Conservation (phyloP, 2,113 vertebrate species). For the Scytalopus superciliaris region DNA sequence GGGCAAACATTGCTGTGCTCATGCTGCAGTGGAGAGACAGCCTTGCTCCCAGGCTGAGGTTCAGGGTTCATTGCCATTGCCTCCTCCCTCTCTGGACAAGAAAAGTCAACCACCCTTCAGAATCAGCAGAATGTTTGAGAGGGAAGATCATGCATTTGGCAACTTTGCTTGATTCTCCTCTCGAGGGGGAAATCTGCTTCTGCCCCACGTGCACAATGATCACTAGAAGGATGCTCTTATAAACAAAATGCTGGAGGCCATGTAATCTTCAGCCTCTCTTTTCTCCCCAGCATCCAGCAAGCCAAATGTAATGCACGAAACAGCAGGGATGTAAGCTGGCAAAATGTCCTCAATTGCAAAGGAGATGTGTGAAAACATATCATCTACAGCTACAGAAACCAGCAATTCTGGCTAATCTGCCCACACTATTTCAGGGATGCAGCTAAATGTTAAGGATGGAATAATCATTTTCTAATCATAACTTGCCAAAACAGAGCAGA, state of each 20-base stretch:
- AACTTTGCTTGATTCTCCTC: background rate
- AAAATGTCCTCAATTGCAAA: background rate
- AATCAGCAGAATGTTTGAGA: background rate
- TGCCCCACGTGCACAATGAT: background rate
- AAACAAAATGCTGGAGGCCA: slow-evolving; percentile 1
- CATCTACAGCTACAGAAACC: background rate
- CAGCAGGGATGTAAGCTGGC: background rate
- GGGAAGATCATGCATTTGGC: background rate
- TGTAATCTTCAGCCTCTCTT: background rate
- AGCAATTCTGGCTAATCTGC: background rate
- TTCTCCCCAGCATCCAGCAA: background rate
- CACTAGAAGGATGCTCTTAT: background rate
- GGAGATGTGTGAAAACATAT: background rate
- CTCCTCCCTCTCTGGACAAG: background rate
- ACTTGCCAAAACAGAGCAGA: background rate
- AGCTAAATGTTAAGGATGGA: background rate
- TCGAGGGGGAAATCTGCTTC: background rate
- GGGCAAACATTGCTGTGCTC: background rate
- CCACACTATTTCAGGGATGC: background rate
- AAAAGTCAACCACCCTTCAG: background rate
- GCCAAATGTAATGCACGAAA: background rate
- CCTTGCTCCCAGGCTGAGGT: background rate
- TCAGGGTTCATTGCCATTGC: background rate
- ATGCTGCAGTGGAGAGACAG: background rate
- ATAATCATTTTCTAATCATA: background rate